These are phyloP conservation scores for Chironomus riparius DNA, from an alignment of 2,888 invertebrate species.

Conservation along the genomic window DNA sequence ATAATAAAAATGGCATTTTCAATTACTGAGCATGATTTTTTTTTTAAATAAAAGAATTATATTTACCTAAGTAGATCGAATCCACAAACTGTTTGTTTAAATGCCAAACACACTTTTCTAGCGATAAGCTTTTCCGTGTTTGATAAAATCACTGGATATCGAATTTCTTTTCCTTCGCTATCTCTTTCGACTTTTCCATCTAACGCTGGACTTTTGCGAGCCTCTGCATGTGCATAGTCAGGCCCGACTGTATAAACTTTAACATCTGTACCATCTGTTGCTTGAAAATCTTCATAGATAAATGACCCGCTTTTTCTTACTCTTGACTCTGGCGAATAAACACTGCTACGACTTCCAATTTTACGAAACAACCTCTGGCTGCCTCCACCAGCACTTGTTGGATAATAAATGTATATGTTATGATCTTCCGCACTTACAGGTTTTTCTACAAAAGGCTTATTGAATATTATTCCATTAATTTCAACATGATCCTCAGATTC, in stretches of 20 bases:
- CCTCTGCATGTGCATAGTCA: slow-evolving; percentile 99
- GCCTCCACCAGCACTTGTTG: slow-evolving; percentile 95
- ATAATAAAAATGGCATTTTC: too few relatives aligned
- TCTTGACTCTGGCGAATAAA: slow-evolving; percentile 93
- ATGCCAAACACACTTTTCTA: slow-evolving; percentile 90
- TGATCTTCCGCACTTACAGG: slow-evolving; percentile 99
- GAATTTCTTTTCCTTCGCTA: slow-evolving; percentile 94
- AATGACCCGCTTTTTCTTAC: slow-evolving; percentile 96
- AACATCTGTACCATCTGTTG: slow-evolving; percentile 79
- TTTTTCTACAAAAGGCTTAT: slow-evolving; percentile 97
- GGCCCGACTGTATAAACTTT: slow-evolving; percentile 96
- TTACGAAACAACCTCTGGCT: slow-evolving; percentile 96
- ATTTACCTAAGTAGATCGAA: slow-evolving; percentile 83
- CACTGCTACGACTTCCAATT: slow-evolving; percentile 97
- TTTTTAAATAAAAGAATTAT: neutral
- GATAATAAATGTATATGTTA: slow-evolving; percentile 99
- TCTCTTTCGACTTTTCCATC: slow-evolving; percentile 98
- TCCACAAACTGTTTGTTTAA: slow-evolving; percentile 98
- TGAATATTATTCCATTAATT: slow-evolving; percentile 89
- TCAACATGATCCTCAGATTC: slow-evolving; percentile 97
- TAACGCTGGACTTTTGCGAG: slow-evolving; percentile 94
- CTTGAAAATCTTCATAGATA: slow-evolving; percentile 99
- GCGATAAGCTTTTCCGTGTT: slow-evolving; percentile 97
- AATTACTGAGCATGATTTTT: too few relatives aligned
- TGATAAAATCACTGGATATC: slow-evolving; percentile 96